phyloP scores from a whole-genome alignment of 2,113 vertebrate species.

The Rynchops niger region DNA sequence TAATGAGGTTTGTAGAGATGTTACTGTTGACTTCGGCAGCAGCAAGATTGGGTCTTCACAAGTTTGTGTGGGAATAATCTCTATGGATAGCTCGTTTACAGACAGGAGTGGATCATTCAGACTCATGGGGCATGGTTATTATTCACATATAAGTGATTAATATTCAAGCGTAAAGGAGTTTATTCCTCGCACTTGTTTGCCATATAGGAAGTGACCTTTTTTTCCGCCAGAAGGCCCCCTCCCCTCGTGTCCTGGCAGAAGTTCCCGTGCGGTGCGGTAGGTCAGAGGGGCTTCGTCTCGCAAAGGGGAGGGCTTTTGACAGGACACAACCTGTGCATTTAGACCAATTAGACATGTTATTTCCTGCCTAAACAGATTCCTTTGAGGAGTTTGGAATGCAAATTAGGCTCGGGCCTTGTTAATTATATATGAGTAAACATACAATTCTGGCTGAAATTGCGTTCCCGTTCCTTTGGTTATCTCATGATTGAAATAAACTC shows the following conservation, averaged over 20 bases:
- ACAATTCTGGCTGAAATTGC: neutral
- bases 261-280: fast-evolving
- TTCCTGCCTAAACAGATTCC: neutral
- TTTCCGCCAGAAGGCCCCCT: neutral
- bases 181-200: neutral
- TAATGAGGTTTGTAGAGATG: constrained; percentile 7
- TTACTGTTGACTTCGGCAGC: constrained; percentile 2
- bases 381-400: neutral
- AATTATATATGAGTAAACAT: constrained; percentile 16
- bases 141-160: constrained; percentile 43
- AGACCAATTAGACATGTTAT: neutral
- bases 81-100: constrained; percentile 29
- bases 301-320: neutral
- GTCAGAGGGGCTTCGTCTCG: neutral
- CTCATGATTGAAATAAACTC: neutral
- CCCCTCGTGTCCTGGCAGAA: neutral
- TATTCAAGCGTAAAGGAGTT: neutral
- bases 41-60: neutral
- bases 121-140: constrained; percentile 11
- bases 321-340: neutral
- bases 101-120: constrained; percentile 27
- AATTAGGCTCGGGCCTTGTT: neutral
- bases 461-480: neutral
- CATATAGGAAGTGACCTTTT: neutral
- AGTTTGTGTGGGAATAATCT: constrained; percentile 30